Base-by-base conservation (phyloP, 2,888 invertebrate species). In the Spodoptera picta region DNA sequence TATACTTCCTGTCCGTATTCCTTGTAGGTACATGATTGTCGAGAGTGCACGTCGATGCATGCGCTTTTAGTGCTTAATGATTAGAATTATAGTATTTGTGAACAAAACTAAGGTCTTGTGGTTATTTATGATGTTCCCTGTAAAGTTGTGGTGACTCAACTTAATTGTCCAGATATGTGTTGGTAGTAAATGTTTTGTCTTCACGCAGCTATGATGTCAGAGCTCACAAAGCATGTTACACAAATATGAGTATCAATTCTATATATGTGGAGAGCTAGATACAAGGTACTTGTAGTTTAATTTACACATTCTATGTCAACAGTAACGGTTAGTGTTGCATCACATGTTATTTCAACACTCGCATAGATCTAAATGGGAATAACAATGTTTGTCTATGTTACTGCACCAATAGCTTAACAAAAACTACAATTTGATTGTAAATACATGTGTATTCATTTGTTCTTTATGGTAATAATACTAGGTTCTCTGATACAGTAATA, bases 1-100 rank as follows among this genome's bases (percentile, higher is more conserved):
- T 82, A 81, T 83, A 81, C 86, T 88, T 91, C 90, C 90, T 92
- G 91, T 86, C 84, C 87, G 77, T 84, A 83, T 89, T 88, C 81
- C 80, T 73, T 62, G 75, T 83, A 80, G 83, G 76, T 79, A 82
- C 77, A 56, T 69, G 71, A 65, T 27, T 74, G 68, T 73, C 64
- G 70, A 56, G 76, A 81, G 78, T 86, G 87, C 90, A 89, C 84
- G 83, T 77, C 78, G 77, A 82, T 91, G 93, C 93, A 92, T 92
- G 92, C 73, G 88, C 89, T 90, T 89, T 83, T 80, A 75, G 71
- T 68, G 79, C 79, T 79, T 77, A 61, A 49, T 69, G 42, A 36
- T 62, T 62, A 52, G 47, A 50, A 64, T 63, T 65, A 58, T 59
- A 61, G 36, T 61, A 44, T 65, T 71, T 49, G 61, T 74, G 59